phyloP scores from a whole-genome alignment of 2,888 invertebrate genomes.

The Meloe dianella region DNA sequence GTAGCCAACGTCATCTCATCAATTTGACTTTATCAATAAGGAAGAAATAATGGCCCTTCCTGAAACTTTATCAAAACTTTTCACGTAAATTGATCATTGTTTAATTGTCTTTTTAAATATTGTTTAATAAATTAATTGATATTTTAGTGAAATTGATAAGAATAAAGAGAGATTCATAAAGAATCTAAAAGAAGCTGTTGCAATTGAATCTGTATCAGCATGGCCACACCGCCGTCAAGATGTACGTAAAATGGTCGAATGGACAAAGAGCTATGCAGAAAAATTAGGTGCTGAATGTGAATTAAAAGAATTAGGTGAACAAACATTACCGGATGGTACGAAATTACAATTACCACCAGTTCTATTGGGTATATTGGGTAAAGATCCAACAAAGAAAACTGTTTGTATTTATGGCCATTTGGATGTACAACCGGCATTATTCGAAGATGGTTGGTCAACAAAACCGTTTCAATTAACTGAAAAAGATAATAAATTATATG shows the following conservation, averaged over 20 bases:
- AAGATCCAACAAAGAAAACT: constrained; percentile 87
- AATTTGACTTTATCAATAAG: neutral
- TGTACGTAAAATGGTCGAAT: constrained; percentile 84
- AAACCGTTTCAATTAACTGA: constrained; percentile 93
- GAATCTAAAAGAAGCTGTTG: constrained; percentile 83
- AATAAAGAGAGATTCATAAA: constrained; percentile 79
- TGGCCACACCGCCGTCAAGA: constrained; percentile 84
- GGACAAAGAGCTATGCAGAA: constrained; percentile 74
- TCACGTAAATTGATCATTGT: constrained; percentile 18
- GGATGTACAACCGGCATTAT: constrained; percentile 95
- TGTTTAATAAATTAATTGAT: neutral
- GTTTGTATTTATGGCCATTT: constrained; percentile 95
- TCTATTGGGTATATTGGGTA: constrained; percentile 79
- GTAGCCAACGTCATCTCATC: neutral
- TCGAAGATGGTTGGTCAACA: constrained; percentile 93
- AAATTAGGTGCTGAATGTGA: constrained; percentile 41
- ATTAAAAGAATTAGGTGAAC: constrained; percentile 69
- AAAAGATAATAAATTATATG: constrained; percentile 86
- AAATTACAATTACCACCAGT: constrained; percentile 84
- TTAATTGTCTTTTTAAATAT: neutral
- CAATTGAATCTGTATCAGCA: constrained; percentile 94
- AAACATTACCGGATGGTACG: constrained; percentile 73
- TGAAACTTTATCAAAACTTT: constrained; percentile 24
- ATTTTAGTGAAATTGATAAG: constrained; percentile 76
- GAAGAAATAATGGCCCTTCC: constrained; percentile 27